Evolutionary conservation across 2,888 invertebrate genomes (phyloP).

Genomic region (Campoplex nolae): DNA sequence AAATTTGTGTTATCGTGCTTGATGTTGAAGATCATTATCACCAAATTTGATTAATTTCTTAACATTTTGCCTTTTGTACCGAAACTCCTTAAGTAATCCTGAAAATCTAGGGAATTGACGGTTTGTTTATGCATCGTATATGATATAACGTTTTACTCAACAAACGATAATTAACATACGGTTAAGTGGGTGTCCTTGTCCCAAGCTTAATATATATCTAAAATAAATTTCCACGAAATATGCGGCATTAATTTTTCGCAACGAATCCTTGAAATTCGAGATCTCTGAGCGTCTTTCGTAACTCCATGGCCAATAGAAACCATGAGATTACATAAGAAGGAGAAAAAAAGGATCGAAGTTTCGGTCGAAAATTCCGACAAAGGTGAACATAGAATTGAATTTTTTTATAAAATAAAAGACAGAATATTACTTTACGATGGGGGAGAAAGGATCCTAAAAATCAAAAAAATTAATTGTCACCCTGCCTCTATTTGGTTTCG

Average conservation of each 20-base stretch:
- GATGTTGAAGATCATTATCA: no score
- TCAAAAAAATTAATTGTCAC: constrained; percentile 14
- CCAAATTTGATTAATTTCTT: no score
- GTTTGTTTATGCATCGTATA: not conserved
- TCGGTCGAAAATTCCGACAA: constrained; percentile 28
- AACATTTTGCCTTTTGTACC: no score
- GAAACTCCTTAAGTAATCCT: not conserved
- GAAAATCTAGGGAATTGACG: not conserved
- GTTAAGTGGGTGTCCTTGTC: constrained; percentile 1
- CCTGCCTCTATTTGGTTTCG: constrained; percentile 28
- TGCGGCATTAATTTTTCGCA: constrained; percentile 23
- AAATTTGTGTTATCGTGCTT: no score
- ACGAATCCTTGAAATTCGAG: constrained; percentile 53
- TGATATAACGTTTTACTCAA: not conserved
- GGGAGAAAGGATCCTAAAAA: constrained; percentile 30
- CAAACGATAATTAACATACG: not conserved
- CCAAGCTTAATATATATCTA: not conserved
- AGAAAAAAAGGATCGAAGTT: constrained; percentile 8
- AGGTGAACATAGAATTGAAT: constrained; percentile 12
- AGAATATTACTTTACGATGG: constrained; percentile 7
- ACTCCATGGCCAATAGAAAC: constrained; percentile 15
- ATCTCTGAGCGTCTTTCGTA: constrained; percentile 33
- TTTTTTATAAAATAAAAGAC: constrained; percentile 5
- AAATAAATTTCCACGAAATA: constrained; percentile 31
- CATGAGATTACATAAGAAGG: constrained; percentile 25